These are phyloP conservation scores for Echiichthys vipera DNA, from an alignment of 2,797 vertebrate genomes.

Conservation along the genomic window DNA sequence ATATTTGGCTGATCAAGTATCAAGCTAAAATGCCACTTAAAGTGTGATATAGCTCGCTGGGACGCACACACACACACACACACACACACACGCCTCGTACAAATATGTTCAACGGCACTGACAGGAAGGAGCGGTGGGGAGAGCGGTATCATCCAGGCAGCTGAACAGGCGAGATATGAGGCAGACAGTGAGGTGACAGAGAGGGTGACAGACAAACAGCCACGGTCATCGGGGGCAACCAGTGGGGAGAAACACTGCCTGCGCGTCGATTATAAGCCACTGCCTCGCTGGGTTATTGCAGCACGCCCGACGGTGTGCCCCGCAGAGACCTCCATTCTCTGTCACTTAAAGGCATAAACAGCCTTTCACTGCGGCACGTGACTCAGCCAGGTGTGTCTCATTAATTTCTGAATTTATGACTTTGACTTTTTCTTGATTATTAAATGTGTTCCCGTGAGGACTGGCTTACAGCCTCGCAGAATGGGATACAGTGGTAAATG, in stretches of 20 bases:
- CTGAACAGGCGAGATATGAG: conserved; percentile 69
- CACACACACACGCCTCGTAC: too few relatives aligned
- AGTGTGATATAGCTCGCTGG: conserved; percentile 67
- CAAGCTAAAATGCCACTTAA: conserved; percentile 80
- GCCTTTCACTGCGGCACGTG: conserved; percentile 24
- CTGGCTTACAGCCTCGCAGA: conserved; percentile 13
- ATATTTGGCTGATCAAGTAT: conserved; percentile 81
- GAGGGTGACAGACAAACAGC: conserved; percentile 64
- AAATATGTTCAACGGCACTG: conserved; percentile 29
- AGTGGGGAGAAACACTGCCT: conserved; percentile 56
- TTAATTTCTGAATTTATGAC: conserved; percentile 61
- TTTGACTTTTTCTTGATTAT: conserved; percentile 56
- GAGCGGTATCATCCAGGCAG: conserved; percentile 33
- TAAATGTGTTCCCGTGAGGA: conserved; percentile 6
- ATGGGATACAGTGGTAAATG: conserved; percentile 10
- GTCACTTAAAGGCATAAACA: conserved; percentile 41
- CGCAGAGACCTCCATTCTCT: conserved; percentile 45
- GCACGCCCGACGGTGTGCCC: conserved; percentile 30
- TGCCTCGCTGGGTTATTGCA: conserved; percentile 43
- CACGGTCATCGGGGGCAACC: conserved; percentile 60
- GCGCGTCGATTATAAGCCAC: conserved; percentile 63
- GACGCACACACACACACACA: background rate
- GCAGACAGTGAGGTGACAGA: conserved; percentile 45
- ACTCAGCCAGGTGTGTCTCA: conserved; percentile 63
- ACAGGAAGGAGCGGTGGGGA: conserved; percentile 10